phyloP scores from a whole-genome alignment of 2,888 invertebrate genomes.

The Ferrisia virgata region DNA sequence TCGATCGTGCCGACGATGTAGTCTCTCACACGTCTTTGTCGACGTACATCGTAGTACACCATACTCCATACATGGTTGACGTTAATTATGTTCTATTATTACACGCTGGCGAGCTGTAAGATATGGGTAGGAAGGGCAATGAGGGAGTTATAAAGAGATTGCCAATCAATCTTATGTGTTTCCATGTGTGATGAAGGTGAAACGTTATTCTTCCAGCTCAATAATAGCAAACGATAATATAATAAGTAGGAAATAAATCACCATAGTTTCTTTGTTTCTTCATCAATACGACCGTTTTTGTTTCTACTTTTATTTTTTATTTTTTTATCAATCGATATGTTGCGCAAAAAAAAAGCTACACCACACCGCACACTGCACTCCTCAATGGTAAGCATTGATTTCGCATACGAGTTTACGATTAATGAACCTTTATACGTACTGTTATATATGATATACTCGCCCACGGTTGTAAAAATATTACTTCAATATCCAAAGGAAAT shows the following conservation, averaged over 20 bases:
- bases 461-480: neutral
- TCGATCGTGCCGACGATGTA: conserved; percentile 18
- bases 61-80: conserved; percentile 20
- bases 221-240: too few relatives aligned
- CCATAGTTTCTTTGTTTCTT: neutral
- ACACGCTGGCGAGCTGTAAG: neutral
- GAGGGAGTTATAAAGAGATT: neutral
- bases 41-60: neutral
- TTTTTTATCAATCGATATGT: neutral
- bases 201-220: neutral
- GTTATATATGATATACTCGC: too few relatives aligned
- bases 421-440: neutral
- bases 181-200: neutral
- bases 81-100: conserved; percentile 27
- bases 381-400: neutral
- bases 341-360: neutral
- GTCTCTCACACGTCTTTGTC: conserved; percentile 8
- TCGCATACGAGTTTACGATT: neutral
- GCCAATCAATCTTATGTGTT: conserved; percentile 10
- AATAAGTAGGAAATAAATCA: neutral
- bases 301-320: too few relatives aligned
- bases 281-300: neutral
- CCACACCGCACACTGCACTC: neutral
- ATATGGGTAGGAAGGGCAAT: neutral
- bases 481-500: neutral